These are phyloP conservation scores for Agriopis leucophaearia DNA, from an alignment of 2,888 invertebrate species.

Conservation along the genomic window DNA sequence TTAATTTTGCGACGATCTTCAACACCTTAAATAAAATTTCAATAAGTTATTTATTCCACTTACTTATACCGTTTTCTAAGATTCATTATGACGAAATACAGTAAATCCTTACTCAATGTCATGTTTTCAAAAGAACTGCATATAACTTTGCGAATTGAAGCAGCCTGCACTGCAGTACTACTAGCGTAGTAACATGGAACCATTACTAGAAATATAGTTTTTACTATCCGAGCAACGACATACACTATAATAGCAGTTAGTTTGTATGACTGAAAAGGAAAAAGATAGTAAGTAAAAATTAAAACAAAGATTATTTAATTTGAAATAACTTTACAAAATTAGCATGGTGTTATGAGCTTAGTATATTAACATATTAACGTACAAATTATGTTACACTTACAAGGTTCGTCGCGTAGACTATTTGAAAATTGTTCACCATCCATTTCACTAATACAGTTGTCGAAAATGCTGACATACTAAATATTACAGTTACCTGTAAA, in stretches of 20 bases:
- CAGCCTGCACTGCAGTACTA: constrained; percentile 59
- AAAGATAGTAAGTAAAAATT: neutral
- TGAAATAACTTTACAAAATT: neutral
- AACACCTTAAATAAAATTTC: constrained; percentile 61
- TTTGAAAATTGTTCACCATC: constrained; percentile 57
- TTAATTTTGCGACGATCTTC: constrained; percentile 68
- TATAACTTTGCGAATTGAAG: constrained; percentile 61
- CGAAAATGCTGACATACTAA: constrained; percentile 63
- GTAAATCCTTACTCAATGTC: constrained; percentile 54
- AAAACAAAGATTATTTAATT: neutral
- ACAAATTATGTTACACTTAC: constrained; percentile 1
- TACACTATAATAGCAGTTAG: constrained; percentile 45
- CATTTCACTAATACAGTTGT: constrained; percentile 64
- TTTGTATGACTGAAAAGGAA: constrained; percentile 25
- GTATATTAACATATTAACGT: too few species aligned
- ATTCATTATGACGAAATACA: neutral
- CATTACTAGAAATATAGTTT: constrained; percentile 60
- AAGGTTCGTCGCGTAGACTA: neutral
- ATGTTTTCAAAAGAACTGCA: constrained; percentile 64
- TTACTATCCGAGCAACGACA: constrained; percentile 56
- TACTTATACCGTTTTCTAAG: neutral
- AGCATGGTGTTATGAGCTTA: neutral
- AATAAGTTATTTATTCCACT: neutral
- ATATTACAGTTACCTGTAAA: constrained; percentile 63
- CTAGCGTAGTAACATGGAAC: constrained; percentile 68